phyloP scores from a whole-genome alignment of 2,113 vertebrate genomes.

The Buteo buteo region DNA sequence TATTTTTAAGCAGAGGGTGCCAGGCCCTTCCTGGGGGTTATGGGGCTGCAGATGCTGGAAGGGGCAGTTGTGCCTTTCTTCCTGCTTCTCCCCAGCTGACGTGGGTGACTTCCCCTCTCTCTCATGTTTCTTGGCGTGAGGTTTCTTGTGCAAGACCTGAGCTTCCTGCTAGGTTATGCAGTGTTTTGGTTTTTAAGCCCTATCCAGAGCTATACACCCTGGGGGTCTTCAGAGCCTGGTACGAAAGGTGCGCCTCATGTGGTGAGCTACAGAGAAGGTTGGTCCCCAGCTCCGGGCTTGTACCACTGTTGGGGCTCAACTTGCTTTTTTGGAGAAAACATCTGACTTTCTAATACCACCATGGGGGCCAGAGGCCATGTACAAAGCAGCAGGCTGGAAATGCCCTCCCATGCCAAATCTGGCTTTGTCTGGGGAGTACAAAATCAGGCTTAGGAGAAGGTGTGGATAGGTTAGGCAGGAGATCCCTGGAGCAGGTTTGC shows the following conservation, averaged over 20 bases:
- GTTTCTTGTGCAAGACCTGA: background rate
- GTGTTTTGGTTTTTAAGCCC: background rate
- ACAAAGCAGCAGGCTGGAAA: background rate
- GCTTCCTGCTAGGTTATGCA: background rate
- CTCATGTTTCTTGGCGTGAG: background rate
- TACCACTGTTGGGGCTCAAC: background rate
- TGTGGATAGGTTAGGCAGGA: background rate
- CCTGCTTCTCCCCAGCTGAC: background rate
- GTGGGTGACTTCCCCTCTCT: background rate
- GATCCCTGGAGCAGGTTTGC: background rate
- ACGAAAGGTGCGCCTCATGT: accelerated
- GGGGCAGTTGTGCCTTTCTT: background rate
- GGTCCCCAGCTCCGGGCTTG: accelerated
- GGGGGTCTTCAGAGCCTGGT: background rate
- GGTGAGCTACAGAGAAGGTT: background rate
- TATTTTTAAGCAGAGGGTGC: background rate
- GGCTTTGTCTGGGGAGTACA: background rate
- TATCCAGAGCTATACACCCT: background rate
- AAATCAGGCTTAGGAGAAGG: background rate
- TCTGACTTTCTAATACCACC: background rate
- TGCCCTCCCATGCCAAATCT: accelerated
- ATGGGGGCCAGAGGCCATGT: background rate
- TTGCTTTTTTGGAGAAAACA: background rate
- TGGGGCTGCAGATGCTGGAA: background rate
- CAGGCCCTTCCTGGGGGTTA: background rate